Conservation (phyloP, 2,113 vertebrate species). For the Microcebus tavaratra region DNA sequence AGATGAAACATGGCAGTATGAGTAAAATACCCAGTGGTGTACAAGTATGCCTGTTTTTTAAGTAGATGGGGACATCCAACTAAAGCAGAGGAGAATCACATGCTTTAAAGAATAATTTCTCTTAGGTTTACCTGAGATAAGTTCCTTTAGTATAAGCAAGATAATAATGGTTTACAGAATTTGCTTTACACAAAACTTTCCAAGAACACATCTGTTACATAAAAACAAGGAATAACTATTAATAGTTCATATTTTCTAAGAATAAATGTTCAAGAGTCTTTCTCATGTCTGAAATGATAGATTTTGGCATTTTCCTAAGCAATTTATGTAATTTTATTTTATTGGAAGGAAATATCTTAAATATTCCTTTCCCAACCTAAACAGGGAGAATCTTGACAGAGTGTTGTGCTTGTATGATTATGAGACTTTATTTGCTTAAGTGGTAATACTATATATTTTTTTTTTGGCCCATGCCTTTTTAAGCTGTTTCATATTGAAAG, state of each 20-base stretch:
- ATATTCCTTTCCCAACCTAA: conserved; percentile 4
- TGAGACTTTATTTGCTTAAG: conserved; percentile 60
- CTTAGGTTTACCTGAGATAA: conserved; percentile 22
- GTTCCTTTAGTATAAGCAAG: conserved; percentile 5
- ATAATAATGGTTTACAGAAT: conserved; percentile 30
- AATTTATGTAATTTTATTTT: conserved; percentile 63
- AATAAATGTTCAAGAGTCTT: conserved; percentile 49
- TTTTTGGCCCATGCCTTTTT: conserved; percentile 52
- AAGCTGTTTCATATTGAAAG: conserved; percentile 84
- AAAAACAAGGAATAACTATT: conserved; percentile 5
- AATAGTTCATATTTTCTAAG: conserved; percentile 50
- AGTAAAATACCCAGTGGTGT: background rate
- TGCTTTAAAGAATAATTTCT: conserved; percentile 38
- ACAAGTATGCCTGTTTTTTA: conserved; percentile 8
- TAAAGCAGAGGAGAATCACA: conserved; percentile 9
- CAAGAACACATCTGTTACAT: background rate
- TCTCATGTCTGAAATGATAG: background rate
- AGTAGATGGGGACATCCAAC: background rate
- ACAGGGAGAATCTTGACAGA: conserved; percentile 49
- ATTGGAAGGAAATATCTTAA: conserved; percentile 56
- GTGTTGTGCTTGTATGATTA: conserved; percentile 66
- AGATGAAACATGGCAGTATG: background rate
- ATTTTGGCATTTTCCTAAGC: conserved; percentile 48
- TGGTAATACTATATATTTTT: conserved; percentile 60
- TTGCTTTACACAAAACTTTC: conserved; percentile 47